These are phyloP conservation scores for Macrophya annulata DNA, from an alignment of 2,888 invertebrate genomes.

Conservation along the genomic window DNA sequence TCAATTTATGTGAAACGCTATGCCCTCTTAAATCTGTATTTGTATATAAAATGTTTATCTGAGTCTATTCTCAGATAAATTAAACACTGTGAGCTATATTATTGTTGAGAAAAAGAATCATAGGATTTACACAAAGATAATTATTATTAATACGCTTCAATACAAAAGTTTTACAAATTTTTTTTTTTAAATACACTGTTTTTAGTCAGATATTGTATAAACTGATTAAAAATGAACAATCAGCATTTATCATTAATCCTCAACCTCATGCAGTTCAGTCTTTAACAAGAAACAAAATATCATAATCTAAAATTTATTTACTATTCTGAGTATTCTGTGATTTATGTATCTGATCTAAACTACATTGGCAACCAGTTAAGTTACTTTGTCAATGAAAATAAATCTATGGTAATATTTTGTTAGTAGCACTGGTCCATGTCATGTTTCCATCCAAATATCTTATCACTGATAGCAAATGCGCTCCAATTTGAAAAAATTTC, in stretches of 20 bases:
- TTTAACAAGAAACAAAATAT: background rate
- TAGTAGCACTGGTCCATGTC: slow-evolving; percentile 62
- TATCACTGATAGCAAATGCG: slow-evolving; percentile 72
- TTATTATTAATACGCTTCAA: slow-evolving; percentile 30
- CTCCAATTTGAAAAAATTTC: slow-evolving; percentile 67
- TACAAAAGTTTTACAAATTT: slow-evolving; percentile 43
- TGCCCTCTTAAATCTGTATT: slow-evolving; percentile 56
- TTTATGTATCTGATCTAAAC: slow-evolving; percentile 28
- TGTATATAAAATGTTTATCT: slow-evolving; percentile 55
- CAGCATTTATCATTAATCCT: slow-evolving; percentile 21
- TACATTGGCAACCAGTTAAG: background rate
- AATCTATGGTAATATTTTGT: slow-evolving; percentile 47
- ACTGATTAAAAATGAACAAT: slow-evolving; percentile 39
- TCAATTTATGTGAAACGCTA: slow-evolving; percentile 42
- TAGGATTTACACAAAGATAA: slow-evolving; percentile 30
- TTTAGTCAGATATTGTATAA: slow-evolving; percentile 22
- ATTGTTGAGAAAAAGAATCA: slow-evolving; percentile 24
- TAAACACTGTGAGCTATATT: slow-evolving; percentile 40
- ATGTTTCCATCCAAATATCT: slow-evolving; percentile 72
- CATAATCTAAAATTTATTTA: slow-evolving; percentile 17
- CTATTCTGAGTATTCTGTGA: slow-evolving; percentile 34
- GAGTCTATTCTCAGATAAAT: slow-evolving; percentile 55
- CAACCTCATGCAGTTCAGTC: background rate
- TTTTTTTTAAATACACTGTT: background rate
- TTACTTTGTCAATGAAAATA: slow-evolving; percentile 26